Percentiles rank a stretch among this genome's conserved stretches.
These are phyloP conservation scores for Tenthredo notha DNA, from an alignment of 2,888 invertebrate genomes.

Conservation along the genomic window DNA sequence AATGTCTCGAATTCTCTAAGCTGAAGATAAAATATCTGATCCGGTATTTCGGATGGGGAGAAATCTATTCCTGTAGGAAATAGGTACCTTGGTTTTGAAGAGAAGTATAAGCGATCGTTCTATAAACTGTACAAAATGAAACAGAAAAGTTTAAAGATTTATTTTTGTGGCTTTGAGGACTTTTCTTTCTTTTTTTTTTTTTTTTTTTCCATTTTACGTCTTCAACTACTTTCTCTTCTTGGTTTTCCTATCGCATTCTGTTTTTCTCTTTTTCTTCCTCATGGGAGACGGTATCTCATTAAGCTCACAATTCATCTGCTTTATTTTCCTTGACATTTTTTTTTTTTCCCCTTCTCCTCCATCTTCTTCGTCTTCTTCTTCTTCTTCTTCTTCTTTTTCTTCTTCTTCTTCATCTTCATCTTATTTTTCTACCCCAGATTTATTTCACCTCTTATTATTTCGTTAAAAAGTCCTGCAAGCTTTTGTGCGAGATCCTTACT, in stretches of 20 bases:
- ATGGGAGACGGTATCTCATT: conserved; percentile 41
- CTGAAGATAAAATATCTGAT: background rate
- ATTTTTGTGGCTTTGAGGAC: conserved; percentile 23
- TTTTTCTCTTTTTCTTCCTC: background rate
- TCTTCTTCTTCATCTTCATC: background rate
- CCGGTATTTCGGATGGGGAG: background rate
- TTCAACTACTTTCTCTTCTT: background rate
- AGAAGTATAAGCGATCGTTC: conserved; percentile 5
- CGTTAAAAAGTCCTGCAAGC: conserved; percentile 27
- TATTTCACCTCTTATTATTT: conserved; percentile 50
- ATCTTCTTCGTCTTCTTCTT: background rate
- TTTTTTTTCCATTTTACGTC: background rate
- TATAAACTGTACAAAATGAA: conserved; percentile 23
- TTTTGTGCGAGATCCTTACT: conserved; percentile 40
- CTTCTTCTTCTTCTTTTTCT: background rate
- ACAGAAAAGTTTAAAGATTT: conserved; percentile 33
- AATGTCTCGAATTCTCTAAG: background rate
- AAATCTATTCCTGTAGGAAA: conserved; percentile 30
- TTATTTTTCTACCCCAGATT: conserved; percentile 23
- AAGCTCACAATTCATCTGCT: conserved; percentile 52
- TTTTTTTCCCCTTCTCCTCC: background rate
- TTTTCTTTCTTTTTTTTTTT: background rate
- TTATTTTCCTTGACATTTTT: conserved; percentile 49
- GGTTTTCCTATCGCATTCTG: background rate
- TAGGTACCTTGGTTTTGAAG: background rate